These are phyloP conservation scores for Halotydeus destructor DNA, from an alignment of 1,140 invertebrate species.

Conservation along the genomic window DNA sequence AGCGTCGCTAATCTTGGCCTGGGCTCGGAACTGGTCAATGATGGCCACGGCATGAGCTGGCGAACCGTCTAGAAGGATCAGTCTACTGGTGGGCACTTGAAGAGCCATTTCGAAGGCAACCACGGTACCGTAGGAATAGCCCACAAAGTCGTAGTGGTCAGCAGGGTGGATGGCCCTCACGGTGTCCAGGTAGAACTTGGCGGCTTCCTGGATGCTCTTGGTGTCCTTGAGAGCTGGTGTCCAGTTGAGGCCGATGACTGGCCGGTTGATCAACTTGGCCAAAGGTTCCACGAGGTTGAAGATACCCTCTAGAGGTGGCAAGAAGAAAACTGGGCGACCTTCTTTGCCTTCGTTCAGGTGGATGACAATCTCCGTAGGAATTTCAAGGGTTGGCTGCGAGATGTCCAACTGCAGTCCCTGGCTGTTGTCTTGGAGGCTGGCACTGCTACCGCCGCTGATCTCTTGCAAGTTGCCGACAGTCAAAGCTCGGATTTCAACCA, in stretches of 20 bases:
- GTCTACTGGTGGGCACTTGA: constrained; percentile 32
- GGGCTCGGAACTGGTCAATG: constrained; percentile 40
- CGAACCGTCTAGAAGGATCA: constrained; percentile 64
- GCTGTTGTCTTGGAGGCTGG: neutral
- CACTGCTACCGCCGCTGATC: constrained; percentile 29
- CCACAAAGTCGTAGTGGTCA: constrained; percentile 47
- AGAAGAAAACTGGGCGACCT: constrained; percentile 39
- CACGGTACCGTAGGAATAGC: constrained; percentile 81
- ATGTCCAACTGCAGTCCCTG: neutral
- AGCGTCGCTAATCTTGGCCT: constrained; percentile 17
- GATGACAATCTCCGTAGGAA: constrained; percentile 29
- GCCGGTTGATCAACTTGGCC: constrained; percentile 41
- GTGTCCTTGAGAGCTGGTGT: constrained; percentile 38
- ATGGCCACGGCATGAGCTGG: constrained; percentile 46
- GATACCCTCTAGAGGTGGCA: constrained; percentile 82
- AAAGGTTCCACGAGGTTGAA: constrained; percentile 42
- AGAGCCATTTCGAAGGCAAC: constrained; percentile 79
- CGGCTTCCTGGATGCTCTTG: constrained; percentile 43
- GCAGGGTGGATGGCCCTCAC: neutral
- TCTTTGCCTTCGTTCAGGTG: constrained; percentile 26
- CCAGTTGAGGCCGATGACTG: constrained; percentile 77
- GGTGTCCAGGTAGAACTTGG: constrained; percentile 47
- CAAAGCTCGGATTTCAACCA: constrained; percentile 62
- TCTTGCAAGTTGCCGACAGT: constrained; percentile 48
- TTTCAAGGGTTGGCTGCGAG: constrained; percentile 9